These are phyloP conservation scores for Toxotes lorentzi DNA, from an alignment of 2,797 vertebrate species.

Conservation along the genomic window DNA sequence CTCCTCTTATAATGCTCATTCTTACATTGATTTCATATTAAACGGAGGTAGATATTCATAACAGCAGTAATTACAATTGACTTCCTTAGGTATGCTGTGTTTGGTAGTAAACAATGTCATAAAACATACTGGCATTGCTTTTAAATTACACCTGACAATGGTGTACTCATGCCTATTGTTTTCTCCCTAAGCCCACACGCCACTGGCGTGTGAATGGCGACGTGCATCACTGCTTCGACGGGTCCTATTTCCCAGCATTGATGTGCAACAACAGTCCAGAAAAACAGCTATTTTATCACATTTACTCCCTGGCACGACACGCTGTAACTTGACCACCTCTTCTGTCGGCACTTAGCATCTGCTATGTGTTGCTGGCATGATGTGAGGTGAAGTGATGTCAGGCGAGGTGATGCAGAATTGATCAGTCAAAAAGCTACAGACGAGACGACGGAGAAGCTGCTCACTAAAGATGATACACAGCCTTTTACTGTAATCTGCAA, in stretches of 20 bases:
- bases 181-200: constrained; percentile 6
- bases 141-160: not conserved
- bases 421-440: not conserved
- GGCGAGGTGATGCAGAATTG: not conserved
- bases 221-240: constrained; percentile 24
- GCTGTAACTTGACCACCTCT: constrained; percentile 21
- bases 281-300: constrained; percentile 50
- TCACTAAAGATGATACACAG: not conserved
- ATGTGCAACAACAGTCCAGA: constrained; percentile 51
- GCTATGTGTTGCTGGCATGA: constrained; percentile 8
- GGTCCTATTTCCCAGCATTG: constrained; percentile 45
- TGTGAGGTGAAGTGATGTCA: constrained; percentile 3
- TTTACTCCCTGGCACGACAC: constrained; percentile 41
- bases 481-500: not conserved
- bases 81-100: not conserved
- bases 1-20: not conserved
- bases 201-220: not conserved
- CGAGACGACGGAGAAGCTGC: not conserved
- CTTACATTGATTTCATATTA: not conserved
- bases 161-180: not conserved
- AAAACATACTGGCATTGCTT: not conserved
- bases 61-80: not conserved
- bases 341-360: constrained; percentile 40
- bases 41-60: not conserved
- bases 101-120: not conserved